Evolutionary conservation across 2,113 vertebrate genomes (phyloP).

Genomic region (Paramormyrops kingsleyae): DNA sequence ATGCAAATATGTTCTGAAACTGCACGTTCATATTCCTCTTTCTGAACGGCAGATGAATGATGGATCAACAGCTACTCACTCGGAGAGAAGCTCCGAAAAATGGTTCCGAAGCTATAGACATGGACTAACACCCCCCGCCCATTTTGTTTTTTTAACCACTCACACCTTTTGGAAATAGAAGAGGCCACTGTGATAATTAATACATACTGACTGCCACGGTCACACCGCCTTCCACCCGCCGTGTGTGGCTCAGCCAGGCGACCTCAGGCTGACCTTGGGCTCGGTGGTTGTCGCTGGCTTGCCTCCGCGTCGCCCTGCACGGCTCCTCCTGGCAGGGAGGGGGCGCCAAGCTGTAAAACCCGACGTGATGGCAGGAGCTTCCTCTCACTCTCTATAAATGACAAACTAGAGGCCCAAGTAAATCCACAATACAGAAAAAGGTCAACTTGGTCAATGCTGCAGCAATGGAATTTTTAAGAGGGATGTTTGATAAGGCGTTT

Average conservation of each 20-base stretch:
- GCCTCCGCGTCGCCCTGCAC: neutral
- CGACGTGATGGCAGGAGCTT: neutral
- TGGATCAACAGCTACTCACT: neutral
- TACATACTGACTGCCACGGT: neutral
- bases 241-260: neutral
- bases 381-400: neutral
- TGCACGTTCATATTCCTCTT: neutral
- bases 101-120: neutral
- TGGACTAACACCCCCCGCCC: neutral
- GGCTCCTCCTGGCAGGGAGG: neutral
- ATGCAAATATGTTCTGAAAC: neutral
- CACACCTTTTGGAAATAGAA: neutral
- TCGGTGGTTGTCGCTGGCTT: neutral
- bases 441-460: neutral
- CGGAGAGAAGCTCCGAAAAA: neutral
- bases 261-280: neutral
- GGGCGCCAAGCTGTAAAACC: neutral
- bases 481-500: neutral
- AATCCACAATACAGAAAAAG: neutral
- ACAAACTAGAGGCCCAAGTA: neutral
- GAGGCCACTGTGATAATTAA: neutral
- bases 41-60: neutral
- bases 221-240: neutral
- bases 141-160: neutral
- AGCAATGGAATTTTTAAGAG: neutral